Evolutionary conservation across 2,888 invertebrate species (phyloP), one percentile per base, ranked within the genome.

Genomic region (Trisateles emortualis): DNA sequence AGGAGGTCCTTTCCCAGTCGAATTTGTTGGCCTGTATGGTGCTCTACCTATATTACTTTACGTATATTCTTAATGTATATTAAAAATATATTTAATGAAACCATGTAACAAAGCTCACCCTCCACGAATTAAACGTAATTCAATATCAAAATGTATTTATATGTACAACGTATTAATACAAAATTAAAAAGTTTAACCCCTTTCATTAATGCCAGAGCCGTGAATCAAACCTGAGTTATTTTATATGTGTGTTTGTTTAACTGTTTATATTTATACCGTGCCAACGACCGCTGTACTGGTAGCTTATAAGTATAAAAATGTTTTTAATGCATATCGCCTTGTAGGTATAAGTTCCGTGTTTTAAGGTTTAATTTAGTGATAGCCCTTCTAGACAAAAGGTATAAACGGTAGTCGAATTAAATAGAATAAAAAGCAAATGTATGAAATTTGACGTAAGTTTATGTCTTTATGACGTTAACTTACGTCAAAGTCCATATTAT

Each of bases 251-350:
- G 90, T 91, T 89, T 90, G 84, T 90, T 87, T 88, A 86, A 87
- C 86, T 83, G 91, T 89, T 88, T 91, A 90, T 91, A 88, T 91
- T 88, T 90, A 90, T 83, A 84, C 85, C 74, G 78, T 79, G 90
- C 72, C 92, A 89, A 89, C 84, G 92, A 90, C 85, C 91, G 60
- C 22, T 36, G 69, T 55, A 68, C 60, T 57, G 42, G 67, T 59
- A 74, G 72, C 74, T 72, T 79, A 77, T 66, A 63, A 52, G 29
- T 53, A 56, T 57, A 66, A 59, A 66, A 64, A 66, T 53, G 48
- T 39, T 62, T 43, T 55, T 42, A 42, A 50, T 47, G 45, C 49
- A 36, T 38, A 40, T 26, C 17, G 51, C 8, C 3, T 26, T 1
- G 49, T 8, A 14, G 11, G 17, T 36, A 30, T 38, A n/a, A 52